These are phyloP conservation scores for Thaumetopoea pityocampa DNA, from an alignment of 1,140 invertebrate genomes.

Conservation along the genomic window DNA sequence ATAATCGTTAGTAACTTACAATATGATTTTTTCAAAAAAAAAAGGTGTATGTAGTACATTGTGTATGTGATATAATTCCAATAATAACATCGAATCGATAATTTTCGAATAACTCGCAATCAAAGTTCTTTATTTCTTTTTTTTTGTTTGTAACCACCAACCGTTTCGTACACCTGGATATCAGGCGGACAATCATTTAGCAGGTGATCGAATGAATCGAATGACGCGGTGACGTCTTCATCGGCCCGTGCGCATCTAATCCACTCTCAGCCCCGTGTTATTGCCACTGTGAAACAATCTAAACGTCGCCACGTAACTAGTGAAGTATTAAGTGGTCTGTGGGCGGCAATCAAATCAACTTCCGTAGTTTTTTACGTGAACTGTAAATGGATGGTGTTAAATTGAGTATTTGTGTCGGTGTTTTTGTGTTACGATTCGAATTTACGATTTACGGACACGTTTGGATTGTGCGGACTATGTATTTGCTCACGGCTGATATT, in stretches of 20 bases:
- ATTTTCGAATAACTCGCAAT: constrained; percentile 4
- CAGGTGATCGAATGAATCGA: constrained; percentile 46
- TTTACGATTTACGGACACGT: constrained; percentile 11
- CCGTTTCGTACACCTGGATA: constrained; percentile 21
- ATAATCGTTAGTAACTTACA: too few relatives aligned
- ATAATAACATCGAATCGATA: too few relatives aligned
- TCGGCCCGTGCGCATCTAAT: constrained; percentile 52
- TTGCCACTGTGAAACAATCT: constrained; percentile 25
- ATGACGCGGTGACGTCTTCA: constrained; percentile 37
- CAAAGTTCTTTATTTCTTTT: background rate
- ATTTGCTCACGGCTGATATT: too few relatives aligned
- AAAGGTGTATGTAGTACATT: too few relatives aligned
- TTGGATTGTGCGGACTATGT: too few relatives aligned
- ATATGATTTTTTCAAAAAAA: too few relatives aligned
- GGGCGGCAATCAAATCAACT: constrained; percentile 27
- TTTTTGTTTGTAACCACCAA: constrained; percentile 18
- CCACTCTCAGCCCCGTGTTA: constrained; percentile 22
- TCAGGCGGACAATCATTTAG: constrained; percentile 16
- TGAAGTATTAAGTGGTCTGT: constrained; percentile 24
- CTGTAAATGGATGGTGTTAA: constrained; percentile 38
- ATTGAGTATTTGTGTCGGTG: constrained; percentile 34
- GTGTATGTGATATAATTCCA: background rate
- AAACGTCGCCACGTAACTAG: constrained; percentile 18
- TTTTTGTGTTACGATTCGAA: constrained; percentile 15
- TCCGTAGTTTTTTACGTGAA: constrained; percentile 28